These are phyloP conservation scores for Busseola fusca DNA, from an alignment of 2,888 invertebrate genomes.

Conservation along the genomic window DNA sequence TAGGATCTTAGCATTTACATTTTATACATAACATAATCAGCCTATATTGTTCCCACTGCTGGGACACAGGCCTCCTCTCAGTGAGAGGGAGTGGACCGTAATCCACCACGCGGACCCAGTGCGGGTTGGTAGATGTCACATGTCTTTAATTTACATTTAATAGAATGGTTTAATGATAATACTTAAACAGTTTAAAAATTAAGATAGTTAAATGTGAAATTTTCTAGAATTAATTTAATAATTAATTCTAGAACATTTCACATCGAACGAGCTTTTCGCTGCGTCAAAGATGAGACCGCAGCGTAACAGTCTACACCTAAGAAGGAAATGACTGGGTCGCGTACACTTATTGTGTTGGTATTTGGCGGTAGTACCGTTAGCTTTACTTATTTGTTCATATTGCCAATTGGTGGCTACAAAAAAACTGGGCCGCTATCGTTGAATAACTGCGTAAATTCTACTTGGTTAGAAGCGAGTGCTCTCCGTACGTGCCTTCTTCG, in stretches of 20 bases:
- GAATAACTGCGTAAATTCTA: slow-evolving; percentile 17
- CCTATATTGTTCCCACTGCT: no score
- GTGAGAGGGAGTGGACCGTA: no score
- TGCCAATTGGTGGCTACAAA: slow-evolving; percentile 39
- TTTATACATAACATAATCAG: no score
- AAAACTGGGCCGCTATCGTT: slow-evolving; percentile 44
- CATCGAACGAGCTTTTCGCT: not conserved
- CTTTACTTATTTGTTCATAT: slow-evolving; percentile 63
- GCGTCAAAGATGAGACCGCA: not conserved
- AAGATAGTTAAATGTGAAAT: no score
- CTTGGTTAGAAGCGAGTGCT: not conserved
- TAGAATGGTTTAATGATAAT: not conserved
- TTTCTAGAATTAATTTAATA: no score
- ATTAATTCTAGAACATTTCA: not conserved
- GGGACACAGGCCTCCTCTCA: no score
- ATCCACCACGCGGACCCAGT: no score
- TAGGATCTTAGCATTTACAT: no score
- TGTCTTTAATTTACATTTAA: no score
- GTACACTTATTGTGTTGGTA: slow-evolving; percentile 51
- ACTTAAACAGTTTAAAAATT: not conserved
- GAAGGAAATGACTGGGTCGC: slow-evolving; percentile 64
- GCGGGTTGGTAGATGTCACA: no score
- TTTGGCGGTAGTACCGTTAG: slow-evolving; percentile 66
- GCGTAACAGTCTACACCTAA: slow-evolving; percentile 40
- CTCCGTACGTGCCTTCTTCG: not conserved